Evolutionary conservation across 2,797 vertebrate genomes (phyloP).

Genomic region (Aeoliscus strigatus): DNA sequence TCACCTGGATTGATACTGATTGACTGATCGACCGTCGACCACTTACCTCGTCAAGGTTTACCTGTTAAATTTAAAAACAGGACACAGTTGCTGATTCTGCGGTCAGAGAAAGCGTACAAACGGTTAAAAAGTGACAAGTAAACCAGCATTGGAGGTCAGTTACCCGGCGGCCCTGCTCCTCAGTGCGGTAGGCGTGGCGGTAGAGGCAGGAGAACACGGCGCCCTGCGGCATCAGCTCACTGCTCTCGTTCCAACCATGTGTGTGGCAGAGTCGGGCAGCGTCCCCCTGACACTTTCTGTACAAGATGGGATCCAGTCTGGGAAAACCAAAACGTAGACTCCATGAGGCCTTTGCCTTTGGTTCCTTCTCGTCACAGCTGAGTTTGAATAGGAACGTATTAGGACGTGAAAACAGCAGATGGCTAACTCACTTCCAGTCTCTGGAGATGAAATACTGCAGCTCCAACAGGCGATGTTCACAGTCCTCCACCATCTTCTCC

Average conservation of each 20-base stretch:
- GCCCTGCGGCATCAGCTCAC: conserved; percentile 88
- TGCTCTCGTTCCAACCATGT: conserved; percentile 94
- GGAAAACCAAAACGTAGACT: neutral
- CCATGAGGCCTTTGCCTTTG: no score
- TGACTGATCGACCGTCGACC: no score
- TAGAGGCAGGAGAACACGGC: conserved; percentile 96
- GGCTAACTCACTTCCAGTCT: conserved; percentile 98
- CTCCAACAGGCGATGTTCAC: conserved; percentile 90
- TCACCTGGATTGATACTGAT: no score
- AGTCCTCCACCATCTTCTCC: conserved; percentile 98
- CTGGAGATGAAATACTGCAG: conserved; percentile 97
- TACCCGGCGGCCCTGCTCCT: conserved; percentile 93
- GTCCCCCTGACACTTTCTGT: conserved; percentile 93
- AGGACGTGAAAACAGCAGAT: no score
- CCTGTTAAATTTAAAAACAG: no score
- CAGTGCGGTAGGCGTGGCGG: conserved; percentile 92
- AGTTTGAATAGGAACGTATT: no score
- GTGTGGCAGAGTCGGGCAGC: conserved; percentile 92
- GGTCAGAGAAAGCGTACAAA: no score
- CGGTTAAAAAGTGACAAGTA: neutral
- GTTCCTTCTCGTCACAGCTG: no score
- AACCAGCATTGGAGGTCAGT: conserved; percentile 28
- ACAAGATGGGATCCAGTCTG: conserved; percentile 90
- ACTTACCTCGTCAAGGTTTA: no score
- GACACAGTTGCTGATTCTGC: no score